Conservation (phyloP, 2,797 vertebrate species). For the Falco novaeseelandiae region DNA sequence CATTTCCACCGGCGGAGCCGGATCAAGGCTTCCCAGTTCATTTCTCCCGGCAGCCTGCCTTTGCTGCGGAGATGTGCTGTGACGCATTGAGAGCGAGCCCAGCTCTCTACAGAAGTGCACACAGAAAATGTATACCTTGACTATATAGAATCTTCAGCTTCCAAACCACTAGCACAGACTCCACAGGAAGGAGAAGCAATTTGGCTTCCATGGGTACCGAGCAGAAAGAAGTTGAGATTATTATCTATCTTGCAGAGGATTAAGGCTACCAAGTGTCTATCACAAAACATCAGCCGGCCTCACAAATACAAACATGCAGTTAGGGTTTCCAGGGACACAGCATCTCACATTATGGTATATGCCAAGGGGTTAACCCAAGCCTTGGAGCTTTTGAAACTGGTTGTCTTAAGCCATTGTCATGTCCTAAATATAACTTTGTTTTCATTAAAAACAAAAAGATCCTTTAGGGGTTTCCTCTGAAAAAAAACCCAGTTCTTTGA, state of each 20-base stretch:
- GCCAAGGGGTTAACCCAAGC: background rate
- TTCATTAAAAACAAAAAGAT: background rate
- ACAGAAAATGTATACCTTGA: background rate
- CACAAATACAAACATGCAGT: background rate
- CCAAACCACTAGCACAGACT: background rate
- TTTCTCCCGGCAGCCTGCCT: background rate
- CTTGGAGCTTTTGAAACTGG: background rate
- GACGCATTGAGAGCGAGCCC: background rate
- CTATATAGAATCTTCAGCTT: background rate
- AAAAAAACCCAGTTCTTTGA: background rate
- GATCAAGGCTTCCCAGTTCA: background rate
- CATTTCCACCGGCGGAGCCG: fast-evolving
- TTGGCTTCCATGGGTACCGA: background rate
- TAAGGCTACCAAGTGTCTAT: background rate
- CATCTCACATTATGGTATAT: background rate
- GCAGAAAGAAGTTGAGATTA: background rate
- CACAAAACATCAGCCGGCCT: background rate
- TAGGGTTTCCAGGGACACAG: background rate
- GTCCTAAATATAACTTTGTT: background rate
- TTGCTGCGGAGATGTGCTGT: background rate
- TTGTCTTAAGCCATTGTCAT: background rate
- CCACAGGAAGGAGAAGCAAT: background rate
- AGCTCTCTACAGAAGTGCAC: background rate
- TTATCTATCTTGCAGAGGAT: background rate
- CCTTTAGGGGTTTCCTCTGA: background rate